A percentile compares a stretch with the other conserved stretches of the same genome.
Conservation (phyloP, 2,888 invertebrate species). For the Lamellibrachia satsuma region DNA sequence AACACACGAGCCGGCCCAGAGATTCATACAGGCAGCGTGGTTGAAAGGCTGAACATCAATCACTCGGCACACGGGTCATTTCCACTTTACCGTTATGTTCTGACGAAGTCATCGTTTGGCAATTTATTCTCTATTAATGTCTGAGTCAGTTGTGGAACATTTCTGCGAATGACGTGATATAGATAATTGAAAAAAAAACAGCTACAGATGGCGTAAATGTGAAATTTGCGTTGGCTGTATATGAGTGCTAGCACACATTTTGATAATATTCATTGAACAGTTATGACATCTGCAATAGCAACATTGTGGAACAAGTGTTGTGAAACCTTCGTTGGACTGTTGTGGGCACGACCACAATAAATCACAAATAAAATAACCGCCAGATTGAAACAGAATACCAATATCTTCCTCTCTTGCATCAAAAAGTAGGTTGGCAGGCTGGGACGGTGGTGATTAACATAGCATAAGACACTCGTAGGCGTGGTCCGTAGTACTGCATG, state of each 20-base stretch:
- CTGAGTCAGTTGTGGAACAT: not conserved
- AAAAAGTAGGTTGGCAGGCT: not conserved
- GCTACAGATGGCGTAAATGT: no score
- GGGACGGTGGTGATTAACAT: not conserved
- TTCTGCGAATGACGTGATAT: not conserved
- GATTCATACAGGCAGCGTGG: not conserved
- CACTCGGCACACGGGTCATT: not conserved
- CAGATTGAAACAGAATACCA: not conserved
- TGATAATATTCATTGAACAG: no score
- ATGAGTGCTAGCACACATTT: no score
- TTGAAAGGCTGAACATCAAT: not conserved
- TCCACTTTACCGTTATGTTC: not conserved
- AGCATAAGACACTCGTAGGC: not conserved
- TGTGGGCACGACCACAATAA: not conserved
- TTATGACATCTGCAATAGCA: not conserved
- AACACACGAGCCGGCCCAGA: not conserved
- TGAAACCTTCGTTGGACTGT: not conserved
- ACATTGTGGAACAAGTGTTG: not conserved
- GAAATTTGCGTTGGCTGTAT: no score
- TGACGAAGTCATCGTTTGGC: not conserved
- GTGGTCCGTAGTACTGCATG: not conserved
- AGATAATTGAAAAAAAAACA: not conserved
- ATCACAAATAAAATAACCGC: not conserved
- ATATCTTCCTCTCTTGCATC: not conserved
- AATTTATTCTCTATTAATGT: not conserved